Base-by-base conservation (phyloP, 2,888 invertebrate genomes). In the Drosophila vallismaia region DNA sequence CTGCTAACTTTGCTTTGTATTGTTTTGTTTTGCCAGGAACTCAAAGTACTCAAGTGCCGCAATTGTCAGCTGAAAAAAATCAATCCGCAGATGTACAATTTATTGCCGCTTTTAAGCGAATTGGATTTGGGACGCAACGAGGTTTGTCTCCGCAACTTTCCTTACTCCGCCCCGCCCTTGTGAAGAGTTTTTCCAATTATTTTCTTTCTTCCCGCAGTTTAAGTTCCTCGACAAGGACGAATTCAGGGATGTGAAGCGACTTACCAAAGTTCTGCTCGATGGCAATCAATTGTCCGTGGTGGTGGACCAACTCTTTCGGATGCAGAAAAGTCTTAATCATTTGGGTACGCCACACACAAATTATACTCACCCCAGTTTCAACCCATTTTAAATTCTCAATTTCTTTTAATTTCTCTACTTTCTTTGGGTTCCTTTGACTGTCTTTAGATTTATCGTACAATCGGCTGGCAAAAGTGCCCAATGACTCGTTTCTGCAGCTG, bases 261-360 rank as follows among this genome's bases (percentile, higher is more conserved):
- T 96, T 36, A 94, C 93, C 86, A 93, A 92, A 76, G 92, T 96
- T 48, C 93, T 93, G 77, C 92, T 96, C 73, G 96, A 96, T 82
- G 95, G 96, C 19, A 96, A 96, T 92, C 94, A 95, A 89, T 91
- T 96, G 76, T 95, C 96, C 1, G 95, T 95, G 12, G 93, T 95
- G 54, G 93, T 96, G 49, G 95, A 95, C 90, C 93, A 94, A 87
- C 94, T 95, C 79, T 96, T 96, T 84, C 90, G 89, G 70, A 89
- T 89, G 86, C 92, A 92, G 81, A 91, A 89, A 68, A 90, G 82
- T 76, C 88, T 92, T 64, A 89, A 90, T 72, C 90, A 90, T 82
- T 89, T 92, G 77, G 92, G 92, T 92, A 76, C 68, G 88, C 8
- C 14, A 71, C 64, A 71, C 49, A 9, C 44, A 53, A 54, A 63